These are phyloP conservation scores for Catharus ustulatus DNA, from an alignment of 2,797 vertebrate genomes.

Conservation along the genomic window DNA sequence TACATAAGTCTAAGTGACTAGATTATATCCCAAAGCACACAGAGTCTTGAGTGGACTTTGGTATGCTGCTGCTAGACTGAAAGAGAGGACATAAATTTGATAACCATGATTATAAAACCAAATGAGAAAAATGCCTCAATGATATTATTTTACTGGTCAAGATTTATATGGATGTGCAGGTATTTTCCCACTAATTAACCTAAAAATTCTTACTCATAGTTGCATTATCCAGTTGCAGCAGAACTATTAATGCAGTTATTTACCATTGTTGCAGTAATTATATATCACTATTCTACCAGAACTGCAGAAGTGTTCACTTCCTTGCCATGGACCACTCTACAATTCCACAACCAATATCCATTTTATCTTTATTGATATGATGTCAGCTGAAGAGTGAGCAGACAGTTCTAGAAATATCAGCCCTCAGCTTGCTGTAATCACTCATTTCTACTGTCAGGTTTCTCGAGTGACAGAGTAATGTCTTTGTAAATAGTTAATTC, in stretches of 20 bases:
- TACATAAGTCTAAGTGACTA: not conserved
- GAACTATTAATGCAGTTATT: not conserved
- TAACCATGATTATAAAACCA: not conserved
- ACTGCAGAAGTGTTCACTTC: not conserved
- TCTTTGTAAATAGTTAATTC: not conserved
- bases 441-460: not conserved
- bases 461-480: not conserved
- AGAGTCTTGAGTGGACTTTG: not conserved
- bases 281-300: not conserved
- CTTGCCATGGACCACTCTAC: not conserved
- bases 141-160: not conserved
- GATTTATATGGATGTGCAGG: not conserved
- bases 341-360: not conserved
- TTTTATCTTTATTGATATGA: not conserved
- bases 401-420: not conserved
- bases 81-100: not conserved
- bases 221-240: not conserved
- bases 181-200: not conserved
- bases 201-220: not conserved
- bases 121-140: not conserved
- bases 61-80: not conserved
- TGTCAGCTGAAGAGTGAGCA: not conserved
- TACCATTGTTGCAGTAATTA: not conserved
- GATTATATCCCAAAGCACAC: not conserved
- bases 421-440: not conserved